These are phyloP conservation scores for Pollicipes pollicipes DNA, from an alignment of 1,140 invertebrate species.

Conservation along the genomic window DNA sequence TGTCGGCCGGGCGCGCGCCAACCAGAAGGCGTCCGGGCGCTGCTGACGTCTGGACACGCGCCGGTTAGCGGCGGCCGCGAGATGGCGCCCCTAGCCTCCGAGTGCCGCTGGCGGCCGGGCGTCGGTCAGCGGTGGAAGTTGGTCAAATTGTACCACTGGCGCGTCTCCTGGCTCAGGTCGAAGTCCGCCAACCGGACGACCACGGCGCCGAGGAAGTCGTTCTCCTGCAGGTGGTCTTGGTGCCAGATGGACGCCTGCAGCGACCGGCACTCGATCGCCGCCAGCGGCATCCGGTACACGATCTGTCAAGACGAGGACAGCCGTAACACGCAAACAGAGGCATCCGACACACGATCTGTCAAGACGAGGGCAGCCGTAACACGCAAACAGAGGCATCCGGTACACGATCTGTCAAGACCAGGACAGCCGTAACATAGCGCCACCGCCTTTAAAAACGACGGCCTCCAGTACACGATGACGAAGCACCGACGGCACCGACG, in stretches of 20 bases:
- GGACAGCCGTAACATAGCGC: background rate
- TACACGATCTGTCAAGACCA: slow-evolving; percentile 54
- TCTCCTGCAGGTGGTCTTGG: slow-evolving; percentile 85
- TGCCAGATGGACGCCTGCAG: slow-evolving; percentile 89
- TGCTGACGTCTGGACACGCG: no score
- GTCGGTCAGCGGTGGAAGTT: slow-evolving; percentile 11
- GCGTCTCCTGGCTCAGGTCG: slow-evolving; percentile 49
- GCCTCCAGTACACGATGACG: slow-evolving; percentile 51
- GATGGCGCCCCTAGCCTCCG: no score
- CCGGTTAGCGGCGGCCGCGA: no score
- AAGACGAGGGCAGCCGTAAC: background rate
- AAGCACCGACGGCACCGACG: no score
- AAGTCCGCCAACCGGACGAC: slow-evolving; percentile 47
- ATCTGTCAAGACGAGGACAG: slow-evolving; percentile 35
- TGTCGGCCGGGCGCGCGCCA: no score
- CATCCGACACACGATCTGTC: slow-evolving; percentile 61
- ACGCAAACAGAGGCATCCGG: slow-evolving; percentile 28
- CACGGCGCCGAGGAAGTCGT: slow-evolving; percentile 80
- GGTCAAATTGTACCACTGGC: slow-evolving; percentile 28
- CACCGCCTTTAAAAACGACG: slow-evolving; percentile 7
- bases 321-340: slow-evolving; percentile 5
- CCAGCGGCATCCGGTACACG: slow-evolving; percentile 68
- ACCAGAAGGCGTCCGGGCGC: no score
- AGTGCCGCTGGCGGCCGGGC: no score
- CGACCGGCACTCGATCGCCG: slow-evolving; percentile 50